Conservation (phyloP, 1,140 invertebrate genomes). For the Conopomorpha cramerella region DNA sequence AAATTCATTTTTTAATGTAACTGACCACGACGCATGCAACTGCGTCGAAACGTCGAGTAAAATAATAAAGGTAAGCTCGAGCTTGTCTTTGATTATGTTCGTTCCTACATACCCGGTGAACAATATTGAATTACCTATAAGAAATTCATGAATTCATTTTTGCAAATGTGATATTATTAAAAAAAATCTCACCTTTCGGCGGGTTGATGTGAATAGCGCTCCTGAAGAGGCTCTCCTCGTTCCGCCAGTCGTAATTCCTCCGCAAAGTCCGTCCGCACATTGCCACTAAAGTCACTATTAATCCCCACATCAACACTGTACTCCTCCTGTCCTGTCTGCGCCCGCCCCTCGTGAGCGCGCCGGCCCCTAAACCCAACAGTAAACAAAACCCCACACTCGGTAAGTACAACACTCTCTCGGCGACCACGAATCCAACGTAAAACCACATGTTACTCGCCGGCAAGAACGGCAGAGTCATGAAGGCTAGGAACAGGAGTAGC, state of each 20-base stretch:
- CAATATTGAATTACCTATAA: too few species aligned
- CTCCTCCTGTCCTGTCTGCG: conserved; percentile 57
- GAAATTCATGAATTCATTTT: too few species aligned
- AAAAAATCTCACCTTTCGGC: conserved; percentile 97
- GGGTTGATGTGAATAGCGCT: conserved; percentile 92
- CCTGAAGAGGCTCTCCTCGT: conserved; percentile 91
- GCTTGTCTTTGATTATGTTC: too few species aligned
- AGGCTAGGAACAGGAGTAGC: conserved; percentile 69
- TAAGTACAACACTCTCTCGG: conserved; percentile 92
- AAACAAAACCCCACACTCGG: conserved; percentile 96
- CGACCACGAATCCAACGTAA: conserved; percentile 96
- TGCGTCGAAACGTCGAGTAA: too few species aligned
- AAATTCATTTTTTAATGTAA: too few species aligned
- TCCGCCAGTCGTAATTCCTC: conserved; percentile 88
- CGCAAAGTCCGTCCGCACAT: conserved; percentile 78
- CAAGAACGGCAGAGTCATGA: conserved; percentile 88
- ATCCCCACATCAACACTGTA: conserved; percentile 44
- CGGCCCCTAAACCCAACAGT: conserved; percentile 77
- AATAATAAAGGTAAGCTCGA: too few species aligned
- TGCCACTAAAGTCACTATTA: conserved; percentile 67
- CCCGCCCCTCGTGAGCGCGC: conserved; percentile 38
- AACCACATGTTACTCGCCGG: conserved; percentile 94
- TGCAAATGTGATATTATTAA: too few species aligned
- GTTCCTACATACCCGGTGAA: too few species aligned
- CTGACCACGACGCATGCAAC: too few species aligned